These are phyloP conservation scores for Danio jaintianensis DNA, from an alignment of 2,797 vertebrate genomes.

Conservation along the genomic window DNA sequence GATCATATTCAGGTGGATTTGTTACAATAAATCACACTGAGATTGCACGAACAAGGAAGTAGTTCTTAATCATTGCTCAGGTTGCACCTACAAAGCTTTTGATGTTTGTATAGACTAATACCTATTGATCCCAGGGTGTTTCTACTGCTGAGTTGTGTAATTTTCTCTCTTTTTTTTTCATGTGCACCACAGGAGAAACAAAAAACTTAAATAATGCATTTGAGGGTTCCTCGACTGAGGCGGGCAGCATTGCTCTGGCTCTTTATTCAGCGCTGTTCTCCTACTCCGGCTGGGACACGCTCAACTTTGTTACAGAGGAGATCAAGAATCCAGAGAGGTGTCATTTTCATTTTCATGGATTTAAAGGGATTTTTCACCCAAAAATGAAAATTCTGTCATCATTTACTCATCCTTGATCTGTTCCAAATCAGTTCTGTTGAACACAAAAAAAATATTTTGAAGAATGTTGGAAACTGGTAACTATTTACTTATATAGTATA, in stretches of 20 bases:
- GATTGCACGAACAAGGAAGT: neutral
- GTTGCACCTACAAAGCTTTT: neutral
- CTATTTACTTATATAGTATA: no score
- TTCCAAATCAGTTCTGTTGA: no score
- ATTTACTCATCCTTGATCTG: no score
- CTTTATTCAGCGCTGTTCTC: constrained; percentile 90
- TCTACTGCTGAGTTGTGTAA: neutral
- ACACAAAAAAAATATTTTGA: no score
- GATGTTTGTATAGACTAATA: neutral
- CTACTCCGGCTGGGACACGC: constrained; percentile 88
- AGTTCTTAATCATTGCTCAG: neutral
- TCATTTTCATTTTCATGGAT: neutral
- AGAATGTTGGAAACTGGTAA: no score
- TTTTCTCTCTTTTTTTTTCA: constrained; percentile 28
- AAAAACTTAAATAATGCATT: constrained; percentile 81
- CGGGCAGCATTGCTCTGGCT: constrained; percentile 82
- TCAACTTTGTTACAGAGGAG: constrained; percentile 91
- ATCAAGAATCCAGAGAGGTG: constrained; percentile 88
- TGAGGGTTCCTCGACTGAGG: constrained; percentile 79
- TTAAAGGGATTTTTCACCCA: neutral
- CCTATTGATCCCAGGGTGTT: neutral
- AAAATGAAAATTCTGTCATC: no score
- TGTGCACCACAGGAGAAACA: constrained; percentile 75
- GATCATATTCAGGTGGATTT: neutral
- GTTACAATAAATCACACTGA: neutral